Evolutionary conservation across 2,888 invertebrate genomes (phyloP).

Genomic region (Epinotia brunnichana): DNA sequence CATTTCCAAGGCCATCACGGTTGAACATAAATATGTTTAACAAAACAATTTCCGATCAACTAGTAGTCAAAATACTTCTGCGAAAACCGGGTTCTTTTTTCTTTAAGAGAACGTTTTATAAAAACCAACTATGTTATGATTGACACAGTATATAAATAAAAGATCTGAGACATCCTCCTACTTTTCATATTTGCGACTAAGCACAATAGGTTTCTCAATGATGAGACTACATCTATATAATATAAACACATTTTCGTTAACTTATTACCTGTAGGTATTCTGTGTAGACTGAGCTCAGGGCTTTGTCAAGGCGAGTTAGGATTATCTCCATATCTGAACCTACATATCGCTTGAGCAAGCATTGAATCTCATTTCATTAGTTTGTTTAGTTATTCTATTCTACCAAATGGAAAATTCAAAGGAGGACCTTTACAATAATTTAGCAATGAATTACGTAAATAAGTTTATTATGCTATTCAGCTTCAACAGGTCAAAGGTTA

Average conservation of each 20-base stretch:
- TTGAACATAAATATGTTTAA: no score
- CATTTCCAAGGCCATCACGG: no score
- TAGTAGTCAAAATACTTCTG: no score
- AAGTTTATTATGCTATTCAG: conserved; percentile 9
- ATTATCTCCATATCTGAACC: conserved; percentile 9
- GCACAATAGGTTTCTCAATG: background rate
- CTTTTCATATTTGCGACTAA: background rate
- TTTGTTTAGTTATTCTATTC: background rate
- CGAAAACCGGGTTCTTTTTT: no score
- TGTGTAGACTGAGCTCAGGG: conserved; percentile 13
- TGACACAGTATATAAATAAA: background rate
- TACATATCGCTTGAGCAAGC: conserved; percentile 20
- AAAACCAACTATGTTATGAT: background rate
- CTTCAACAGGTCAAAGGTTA: background rate
- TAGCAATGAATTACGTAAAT: background rate
- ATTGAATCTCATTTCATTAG: background rate
- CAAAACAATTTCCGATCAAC: no score
- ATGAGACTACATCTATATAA: background rate
- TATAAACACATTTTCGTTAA: background rate
- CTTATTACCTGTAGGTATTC: background rate
- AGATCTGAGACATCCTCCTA: background rate
- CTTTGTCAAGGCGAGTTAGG: conserved; percentile 13
- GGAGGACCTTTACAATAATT: background rate
- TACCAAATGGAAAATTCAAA: conserved; percentile 1
- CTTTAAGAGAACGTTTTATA: no score